phyloP scores from a whole-genome alignment of 2,113 vertebrate genomes.

The Suncus etruscus region DNA sequence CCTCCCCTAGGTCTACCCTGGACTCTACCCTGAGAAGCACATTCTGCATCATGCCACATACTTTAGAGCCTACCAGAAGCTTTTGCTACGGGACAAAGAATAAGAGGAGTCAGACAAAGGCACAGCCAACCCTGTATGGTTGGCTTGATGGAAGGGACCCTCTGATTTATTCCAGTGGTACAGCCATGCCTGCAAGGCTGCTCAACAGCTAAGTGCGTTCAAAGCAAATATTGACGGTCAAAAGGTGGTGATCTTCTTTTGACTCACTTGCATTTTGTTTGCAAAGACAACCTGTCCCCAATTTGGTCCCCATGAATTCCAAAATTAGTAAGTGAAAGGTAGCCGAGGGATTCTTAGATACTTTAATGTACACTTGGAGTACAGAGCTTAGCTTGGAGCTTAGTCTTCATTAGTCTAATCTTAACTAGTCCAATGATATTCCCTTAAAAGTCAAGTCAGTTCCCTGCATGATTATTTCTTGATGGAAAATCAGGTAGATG shows the following conservation, averaged over 20 bases:
- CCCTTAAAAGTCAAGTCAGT: conserved; percentile 68
- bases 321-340: neutral
- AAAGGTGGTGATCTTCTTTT: too few relatives aligned
- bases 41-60: neutral
- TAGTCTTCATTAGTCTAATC: neutral
- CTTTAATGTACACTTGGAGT: too few relatives aligned
- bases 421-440: conserved; percentile 1
- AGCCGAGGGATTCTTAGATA: too few relatives aligned
- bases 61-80: neutral
- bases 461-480: conserved; percentile 36
- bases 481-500: neutral
- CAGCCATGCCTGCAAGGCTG: too few relatives aligned
- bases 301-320: neutral
- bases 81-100: too few relatives aligned
- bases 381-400: too few relatives aligned
- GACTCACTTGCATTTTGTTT: too few relatives aligned
- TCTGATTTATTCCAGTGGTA: neutral
- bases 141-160: neutral
- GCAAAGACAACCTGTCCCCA: too few relatives aligned
- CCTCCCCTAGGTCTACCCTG: neutral
- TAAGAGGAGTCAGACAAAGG: neutral
- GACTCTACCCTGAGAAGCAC: neutral
- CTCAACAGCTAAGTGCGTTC: neutral
- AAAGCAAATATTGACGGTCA: neutral
- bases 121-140: neutral